Percentiles rank a stretch among this genome's conserved stretches.
Conservation (phyloP, 2,888 invertebrate genomes). For the Temnothorax rugatulus region DNA sequence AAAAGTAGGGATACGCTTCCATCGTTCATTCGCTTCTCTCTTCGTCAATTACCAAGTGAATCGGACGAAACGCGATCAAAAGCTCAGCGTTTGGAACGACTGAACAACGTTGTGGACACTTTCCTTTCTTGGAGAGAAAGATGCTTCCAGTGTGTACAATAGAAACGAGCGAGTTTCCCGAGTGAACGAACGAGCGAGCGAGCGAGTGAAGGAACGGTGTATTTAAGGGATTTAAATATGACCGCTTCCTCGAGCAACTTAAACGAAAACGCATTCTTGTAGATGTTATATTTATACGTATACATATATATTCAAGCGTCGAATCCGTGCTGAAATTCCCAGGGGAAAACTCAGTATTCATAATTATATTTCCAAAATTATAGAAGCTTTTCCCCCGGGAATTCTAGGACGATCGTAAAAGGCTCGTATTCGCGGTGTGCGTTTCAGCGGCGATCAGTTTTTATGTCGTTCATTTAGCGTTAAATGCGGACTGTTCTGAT, state of each 20-base stretch:
- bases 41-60: neutral
- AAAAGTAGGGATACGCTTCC: neutral
- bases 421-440: slow-evolving; percentile 8
- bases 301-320: slow-evolving; percentile 51
- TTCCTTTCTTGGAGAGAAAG: slow-evolving; percentile 82
- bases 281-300: slow-evolving; percentile 74
- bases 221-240: slow-evolving; percentile 82
- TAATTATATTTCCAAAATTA: slow-evolving; percentile 4
- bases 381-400: slow-evolving; percentile 37
- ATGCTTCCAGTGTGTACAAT: slow-evolving; percentile 81
- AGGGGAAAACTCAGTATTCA: neutral
- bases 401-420: slow-evolving; percentile 42
- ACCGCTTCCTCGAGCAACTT: slow-evolving; percentile 69
- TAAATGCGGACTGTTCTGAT: slow-evolving; percentile 15
- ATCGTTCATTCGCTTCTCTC: slow-evolving; percentile 8
- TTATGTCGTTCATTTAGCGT: slow-evolving; percentile 11
- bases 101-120: slow-evolving; percentile 74
- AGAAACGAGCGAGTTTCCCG: slow-evolving; percentile 40
- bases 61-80: neutral
- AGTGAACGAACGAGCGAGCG: slow-evolving; percentile 42
- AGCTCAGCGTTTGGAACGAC: slow-evolving; percentile 56
- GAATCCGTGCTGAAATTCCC: slow-evolving; percentile 35
- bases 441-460: neutral
- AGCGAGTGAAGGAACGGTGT: slow-evolving; percentile 74
- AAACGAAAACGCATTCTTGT: slow-evolving; percentile 60